Conservation (phyloP, 2,113 vertebrate species). For the Daubentonia madagascariensis region DNA sequence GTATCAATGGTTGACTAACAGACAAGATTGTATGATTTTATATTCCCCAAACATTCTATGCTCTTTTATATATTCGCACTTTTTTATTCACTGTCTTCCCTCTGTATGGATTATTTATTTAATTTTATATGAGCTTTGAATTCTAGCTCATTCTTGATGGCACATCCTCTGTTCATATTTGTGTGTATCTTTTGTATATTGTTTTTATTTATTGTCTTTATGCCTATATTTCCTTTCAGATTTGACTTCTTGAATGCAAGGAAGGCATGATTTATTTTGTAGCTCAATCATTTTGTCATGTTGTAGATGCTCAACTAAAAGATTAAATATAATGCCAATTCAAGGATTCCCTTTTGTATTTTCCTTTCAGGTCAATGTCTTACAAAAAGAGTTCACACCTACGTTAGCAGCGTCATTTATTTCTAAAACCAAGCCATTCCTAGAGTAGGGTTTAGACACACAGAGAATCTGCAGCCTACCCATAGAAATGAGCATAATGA, state of each 20-base stretch:
- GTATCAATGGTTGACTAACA: not conserved
- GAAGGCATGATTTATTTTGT: not conserved
- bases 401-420: not conserved
- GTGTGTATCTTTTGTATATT: not conserved
- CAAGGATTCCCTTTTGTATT: not conserved
- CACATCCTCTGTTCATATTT: not conserved
- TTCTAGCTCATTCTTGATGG: not conserved
- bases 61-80: not conserved
- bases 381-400: not conserved
- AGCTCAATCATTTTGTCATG: not conserved
- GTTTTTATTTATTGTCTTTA: not conserved
- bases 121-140: not conserved
- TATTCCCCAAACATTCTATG: not conserved
- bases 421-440: not conserved
- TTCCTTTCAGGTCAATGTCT: not conserved
- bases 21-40: not conserved
- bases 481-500: not conserved
- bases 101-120: not conserved
- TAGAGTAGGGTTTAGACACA: not conserved
- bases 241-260: not conserved
- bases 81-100: not conserved
- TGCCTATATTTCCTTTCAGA: not conserved
- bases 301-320: not conserved
- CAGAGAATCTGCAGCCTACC: not conserved
- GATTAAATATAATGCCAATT: not conserved